phyloP scores from a whole-genome alignment of 2,113 vertebrate genomes.

The Electrona antarctica region DNA sequence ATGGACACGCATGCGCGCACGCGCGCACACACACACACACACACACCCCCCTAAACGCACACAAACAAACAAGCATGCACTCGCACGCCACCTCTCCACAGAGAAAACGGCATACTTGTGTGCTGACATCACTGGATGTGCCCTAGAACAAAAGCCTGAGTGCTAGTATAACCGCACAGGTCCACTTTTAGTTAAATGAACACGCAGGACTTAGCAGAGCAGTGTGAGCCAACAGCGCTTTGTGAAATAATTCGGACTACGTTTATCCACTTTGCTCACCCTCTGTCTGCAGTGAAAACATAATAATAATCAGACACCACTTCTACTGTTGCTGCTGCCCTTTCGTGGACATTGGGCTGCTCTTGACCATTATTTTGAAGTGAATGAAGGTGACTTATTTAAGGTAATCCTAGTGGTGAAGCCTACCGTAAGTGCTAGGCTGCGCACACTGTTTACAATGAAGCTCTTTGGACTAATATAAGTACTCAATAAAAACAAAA shows the following conservation, averaged over 20 bases:
- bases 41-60: not conserved
- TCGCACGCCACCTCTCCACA: not conserved
- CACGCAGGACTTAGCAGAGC: too few species aligned
- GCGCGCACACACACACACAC: not conserved
- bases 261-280: not conserved
- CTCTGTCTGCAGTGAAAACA: not conserved
- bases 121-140: constrained; percentile 9
- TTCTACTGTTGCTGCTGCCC: not conserved
- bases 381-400: not conserved
- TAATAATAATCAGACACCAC: not conserved
- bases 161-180: too few species aligned
- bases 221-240: not conserved
- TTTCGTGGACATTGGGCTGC: not conserved
- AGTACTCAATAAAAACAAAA: not conserved
- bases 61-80: not conserved
- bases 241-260: not conserved
- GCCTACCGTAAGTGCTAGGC: not conserved
- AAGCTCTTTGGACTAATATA: not conserved
- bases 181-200: too few species aligned
- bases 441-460: not conserved
- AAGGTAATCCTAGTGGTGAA: not conserved
- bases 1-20: not conserved
- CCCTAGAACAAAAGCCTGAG: not conserved
- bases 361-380: not conserved
- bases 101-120: constrained; percentile 12